Base-by-base conservation (phyloP, 2,888 invertebrate genomes). In the Chirona hameri region DNA sequence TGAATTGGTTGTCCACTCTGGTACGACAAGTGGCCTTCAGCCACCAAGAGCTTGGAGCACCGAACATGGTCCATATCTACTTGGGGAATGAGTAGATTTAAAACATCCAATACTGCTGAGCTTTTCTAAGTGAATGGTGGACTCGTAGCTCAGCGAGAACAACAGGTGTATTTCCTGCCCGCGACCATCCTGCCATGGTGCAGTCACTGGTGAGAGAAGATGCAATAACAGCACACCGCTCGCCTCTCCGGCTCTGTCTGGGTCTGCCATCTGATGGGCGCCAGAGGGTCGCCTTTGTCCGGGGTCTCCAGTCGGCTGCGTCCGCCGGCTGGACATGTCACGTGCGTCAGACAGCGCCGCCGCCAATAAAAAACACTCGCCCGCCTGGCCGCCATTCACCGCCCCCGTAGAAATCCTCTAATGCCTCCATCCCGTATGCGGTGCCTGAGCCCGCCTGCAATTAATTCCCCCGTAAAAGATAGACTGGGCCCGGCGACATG, bases 381-480 rank as follows among this genome's bases (percentile, higher is more conserved):
- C 76, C 76, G 76, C 1, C 27, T 21, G 46, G 46, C 39, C 10
- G 14, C 39, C 39, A 24, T 46, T 39, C 76, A 24, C 76, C 46
- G 76, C 76, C 21, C 21, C 52, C 52, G 52, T 52, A 21, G 12
- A 76, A 46, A 46, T 39, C 76, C 76, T 46, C 46, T 46, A 46
- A 76, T 46, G 76, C 76, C 46, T 7, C 27, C 76, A 76, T 76
- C 76, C 76, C 24, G 39, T 46, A 46, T 39, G 39, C 39, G 39
- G 39, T 18, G 21, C 10, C 76, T 21, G 76, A 15, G 39, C 24
- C 46, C 46, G 21, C 15, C 46, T 76, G 76, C 76, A 76, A 76
- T 76, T 76, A 76, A 76, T 76, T 76, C 76, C 27, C 76, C 76
- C 76, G 76, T 76, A 76, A 76, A 76, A 76, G 76, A 76, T 46